A percentile compares a stretch with the other conserved stretches of the same genome.
Evolutionary conservation across 2,113 vertebrate genomes (phyloP).

Genomic region (Prionailurus bengalensis): DNA sequence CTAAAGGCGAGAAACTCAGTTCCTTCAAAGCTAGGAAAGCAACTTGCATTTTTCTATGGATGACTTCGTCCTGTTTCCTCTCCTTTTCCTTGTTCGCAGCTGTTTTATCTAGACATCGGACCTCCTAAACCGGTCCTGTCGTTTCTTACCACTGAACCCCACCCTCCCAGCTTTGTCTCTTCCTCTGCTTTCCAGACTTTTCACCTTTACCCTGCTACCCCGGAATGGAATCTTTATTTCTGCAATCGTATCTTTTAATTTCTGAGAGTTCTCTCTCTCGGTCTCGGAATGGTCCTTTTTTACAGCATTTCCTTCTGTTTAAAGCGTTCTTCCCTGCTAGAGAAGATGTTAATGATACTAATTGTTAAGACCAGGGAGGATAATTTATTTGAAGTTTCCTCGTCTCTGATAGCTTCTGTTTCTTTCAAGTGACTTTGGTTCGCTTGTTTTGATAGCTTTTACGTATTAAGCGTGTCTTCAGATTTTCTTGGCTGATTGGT

Average conservation of each 20-base stretch:
- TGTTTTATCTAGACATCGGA: neutral
- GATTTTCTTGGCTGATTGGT: neutral
- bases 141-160: neutral
- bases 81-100: neutral
- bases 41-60: neutral
- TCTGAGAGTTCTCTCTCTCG: neutral
- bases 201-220: neutral
- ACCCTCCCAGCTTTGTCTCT: neutral
- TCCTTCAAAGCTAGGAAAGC: neutral
- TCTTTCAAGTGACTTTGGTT: neutral
- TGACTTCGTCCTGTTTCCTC: neutral
- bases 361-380: neutral
- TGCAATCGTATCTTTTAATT: neutral
- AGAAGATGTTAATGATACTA: neutral
- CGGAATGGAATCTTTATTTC: neutral
- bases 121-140: neutral
- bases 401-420: neutral
- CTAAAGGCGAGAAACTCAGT: neutral
- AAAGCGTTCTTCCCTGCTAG: neutral
- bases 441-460: neutral
- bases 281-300: neutral
- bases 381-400: neutral
- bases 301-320: neutral
- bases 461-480: neutral
- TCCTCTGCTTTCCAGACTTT: neutral